Evolutionary conservation across 2,797 vertebrate genomes (phyloP).

Genomic region (Sebastes elongatus): DNA sequence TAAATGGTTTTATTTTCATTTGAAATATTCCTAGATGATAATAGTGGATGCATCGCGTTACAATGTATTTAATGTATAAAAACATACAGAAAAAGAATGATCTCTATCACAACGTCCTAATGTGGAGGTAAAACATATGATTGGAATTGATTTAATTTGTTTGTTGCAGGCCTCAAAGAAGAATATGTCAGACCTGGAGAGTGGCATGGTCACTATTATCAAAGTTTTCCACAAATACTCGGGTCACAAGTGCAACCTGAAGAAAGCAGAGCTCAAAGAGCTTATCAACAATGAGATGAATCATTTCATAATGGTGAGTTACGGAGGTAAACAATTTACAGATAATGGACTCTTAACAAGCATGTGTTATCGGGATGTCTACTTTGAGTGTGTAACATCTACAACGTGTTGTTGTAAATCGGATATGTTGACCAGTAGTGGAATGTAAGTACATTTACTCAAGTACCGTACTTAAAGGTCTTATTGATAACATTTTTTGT

Average conservation of each 20-base stretch:
- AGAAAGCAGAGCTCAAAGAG: slow-evolving; percentile 79
- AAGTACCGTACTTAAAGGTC: not conserved
- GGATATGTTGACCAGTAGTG: not conserved
- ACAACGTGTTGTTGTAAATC: not conserved
- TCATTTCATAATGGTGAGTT: slow-evolving; percentile 77
- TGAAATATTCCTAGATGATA: not conserved
- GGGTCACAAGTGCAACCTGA: slow-evolving; percentile 76
- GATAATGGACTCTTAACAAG: not conserved
- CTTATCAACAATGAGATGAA: slow-evolving; percentile 83
- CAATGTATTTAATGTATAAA: not conserved
- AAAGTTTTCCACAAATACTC: slow-evolving; percentile 81
- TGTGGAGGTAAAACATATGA: not conserved
- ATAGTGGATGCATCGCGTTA: not conserved
- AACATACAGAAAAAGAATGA: not conserved
- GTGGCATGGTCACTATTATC: slow-evolving; percentile 76
- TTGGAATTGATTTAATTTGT: not conserved
- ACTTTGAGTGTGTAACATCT: not conserved
- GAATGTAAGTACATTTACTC: not conserved
- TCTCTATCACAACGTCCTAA: not conserved
- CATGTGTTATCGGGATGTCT: not conserved
- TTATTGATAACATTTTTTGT: no score
- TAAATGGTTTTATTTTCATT: not conserved
- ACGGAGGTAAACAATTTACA: not conserved
- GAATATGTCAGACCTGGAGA: slow-evolving; percentile 74
- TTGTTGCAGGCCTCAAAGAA: slow-evolving; percentile 47